Conservation (phyloP, 2,888 invertebrate genomes). For the Pharmacophagus antenor region DNA sequence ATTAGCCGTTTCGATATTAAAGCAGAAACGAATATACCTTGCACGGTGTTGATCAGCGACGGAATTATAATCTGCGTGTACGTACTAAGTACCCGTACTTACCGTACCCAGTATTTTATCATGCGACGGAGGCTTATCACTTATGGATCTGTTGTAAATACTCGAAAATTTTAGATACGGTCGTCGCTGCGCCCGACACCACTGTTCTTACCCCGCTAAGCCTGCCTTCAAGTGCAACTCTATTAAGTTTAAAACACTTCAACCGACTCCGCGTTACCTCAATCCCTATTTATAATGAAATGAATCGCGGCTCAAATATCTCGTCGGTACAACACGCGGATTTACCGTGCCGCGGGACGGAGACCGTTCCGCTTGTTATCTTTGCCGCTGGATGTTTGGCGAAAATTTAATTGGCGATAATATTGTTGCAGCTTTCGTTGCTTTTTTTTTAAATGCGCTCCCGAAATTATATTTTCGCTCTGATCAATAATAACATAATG, state of each 20-base stretch:
- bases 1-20: too few relatives aligned
- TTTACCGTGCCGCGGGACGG: neutral
- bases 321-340: neutral
- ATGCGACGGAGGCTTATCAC: neutral
- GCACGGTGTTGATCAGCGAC: neutral
- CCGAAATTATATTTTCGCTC: neutral
- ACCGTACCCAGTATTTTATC: too few relatives aligned
- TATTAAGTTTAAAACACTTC: constrained; percentile 34
- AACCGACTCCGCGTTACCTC: constrained; percentile 11
- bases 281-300: constrained; percentile 29
- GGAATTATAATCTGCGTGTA: neutral
- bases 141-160: too few relatives aligned
- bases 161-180: too few relatives aligned
- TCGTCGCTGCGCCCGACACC: neutral
- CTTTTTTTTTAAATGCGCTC: neutral
- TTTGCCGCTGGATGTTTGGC: neutral
- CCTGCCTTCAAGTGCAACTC: constrained; percentile 15
- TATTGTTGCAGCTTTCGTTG: constrained; percentile 1
- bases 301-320: constrained; percentile 3
- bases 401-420: constrained; percentile 3
- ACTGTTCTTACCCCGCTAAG: constrained; percentile 6
- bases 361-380: constrained; percentile 3
- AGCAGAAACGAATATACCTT: too few relatives aligned
- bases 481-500: constrained; percentile 2
- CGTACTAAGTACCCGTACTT: neutral